These are phyloP conservation scores for Halcyon chelicuti DNA, from an alignment of 2,797 vertebrate species.

Conservation along the genomic window DNA sequence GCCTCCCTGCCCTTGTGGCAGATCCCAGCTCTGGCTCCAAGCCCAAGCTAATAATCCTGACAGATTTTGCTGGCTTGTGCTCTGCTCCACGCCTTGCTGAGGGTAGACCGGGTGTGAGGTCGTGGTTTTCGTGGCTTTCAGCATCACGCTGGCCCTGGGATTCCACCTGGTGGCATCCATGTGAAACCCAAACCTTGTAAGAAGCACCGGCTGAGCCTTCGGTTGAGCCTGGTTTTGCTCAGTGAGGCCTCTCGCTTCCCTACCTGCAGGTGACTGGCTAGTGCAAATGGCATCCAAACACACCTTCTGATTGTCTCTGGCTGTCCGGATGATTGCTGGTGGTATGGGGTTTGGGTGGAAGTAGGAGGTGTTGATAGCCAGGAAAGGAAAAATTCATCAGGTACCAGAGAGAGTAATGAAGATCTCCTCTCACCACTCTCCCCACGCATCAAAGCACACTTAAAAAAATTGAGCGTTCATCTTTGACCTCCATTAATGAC, in stretches of 20 bases:
- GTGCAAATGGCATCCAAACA: neutral
- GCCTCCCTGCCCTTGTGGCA: slow-evolving; percentile 36
- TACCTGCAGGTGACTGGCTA: neutral
- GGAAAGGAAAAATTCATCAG: slow-evolving; percentile 30
- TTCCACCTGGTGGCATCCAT: neutral
- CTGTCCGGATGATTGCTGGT: neutral
- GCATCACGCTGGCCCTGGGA: neutral
- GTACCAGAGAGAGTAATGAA: slow-evolving; percentile 35
- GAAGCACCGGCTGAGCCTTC: neutral
- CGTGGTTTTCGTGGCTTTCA: slow-evolving; percentile 4
- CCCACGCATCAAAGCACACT: slow-evolving; percentile 48
- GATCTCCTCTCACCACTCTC: slow-evolving; percentile 42
- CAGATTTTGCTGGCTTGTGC: slow-evolving; percentile 32
- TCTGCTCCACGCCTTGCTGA: neutral
- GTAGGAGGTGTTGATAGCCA: slow-evolving; percentile 45
- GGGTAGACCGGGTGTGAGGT: neutral
- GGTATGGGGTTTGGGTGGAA: neutral
- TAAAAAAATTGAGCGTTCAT: slow-evolving; percentile 29
- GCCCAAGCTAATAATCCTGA: slow-evolving; percentile 43
- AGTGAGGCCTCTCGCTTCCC: neutral
- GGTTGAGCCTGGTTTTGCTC: neutral
- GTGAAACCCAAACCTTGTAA: neutral
- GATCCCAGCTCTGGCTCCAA: slow-evolving; percentile 36
- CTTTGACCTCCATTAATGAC: slow-evolving; percentile 69
- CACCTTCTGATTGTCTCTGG: neutral